Evolutionary conservation across 2,113 vertebrate genomes (phyloP).

Genomic region (Entelurus aequoreus): DNA sequence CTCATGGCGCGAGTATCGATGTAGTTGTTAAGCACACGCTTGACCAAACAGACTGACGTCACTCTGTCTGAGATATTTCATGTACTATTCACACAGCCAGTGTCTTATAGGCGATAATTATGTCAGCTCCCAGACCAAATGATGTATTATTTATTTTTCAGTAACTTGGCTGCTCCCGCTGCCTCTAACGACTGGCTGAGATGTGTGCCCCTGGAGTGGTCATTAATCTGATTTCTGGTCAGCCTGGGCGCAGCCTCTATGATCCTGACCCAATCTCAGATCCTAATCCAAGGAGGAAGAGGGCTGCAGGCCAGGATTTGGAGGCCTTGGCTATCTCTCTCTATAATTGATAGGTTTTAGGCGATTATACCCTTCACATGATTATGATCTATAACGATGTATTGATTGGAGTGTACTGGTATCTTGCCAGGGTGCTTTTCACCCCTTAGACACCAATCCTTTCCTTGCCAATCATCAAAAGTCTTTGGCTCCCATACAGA

Average conservation of each 20-base stretch:
- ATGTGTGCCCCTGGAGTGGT: constrained; percentile 73
- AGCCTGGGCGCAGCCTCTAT: constrained; percentile 65
- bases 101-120: constrained; percentile 71
- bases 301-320: constrained; percentile 76
- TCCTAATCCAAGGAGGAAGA: constrained; percentile 77
- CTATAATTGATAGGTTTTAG: constrained; percentile 80
- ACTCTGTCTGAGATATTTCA: constrained; percentile 37
- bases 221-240: constrained; percentile 76
- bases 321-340: constrained; percentile 66
- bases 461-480: constrained; percentile 16
- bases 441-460: constrained; percentile 50
- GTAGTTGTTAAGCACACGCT: not conserved
- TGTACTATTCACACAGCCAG: constrained; percentile 42
- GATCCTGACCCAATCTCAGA: constrained; percentile 77
- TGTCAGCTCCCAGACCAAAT: constrained; percentile 71
- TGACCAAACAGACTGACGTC: constrained; percentile 16
- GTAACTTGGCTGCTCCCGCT: constrained; percentile 44
- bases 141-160: constrained; percentile 76
- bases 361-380: constrained; percentile 72
- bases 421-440: constrained; percentile 48
- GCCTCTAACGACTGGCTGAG: constrained; percentile 66
- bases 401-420: constrained; percentile 71
- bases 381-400: constrained; percentile 78
- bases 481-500: constrained; percentile 40
- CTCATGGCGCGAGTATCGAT: too few relatives aligned